Evolutionary conservation across 2,888 invertebrate genomes (phyloP), one percentile per base, ranked within the genome.

Genomic region (Lasioglossum villosulum): DNA sequence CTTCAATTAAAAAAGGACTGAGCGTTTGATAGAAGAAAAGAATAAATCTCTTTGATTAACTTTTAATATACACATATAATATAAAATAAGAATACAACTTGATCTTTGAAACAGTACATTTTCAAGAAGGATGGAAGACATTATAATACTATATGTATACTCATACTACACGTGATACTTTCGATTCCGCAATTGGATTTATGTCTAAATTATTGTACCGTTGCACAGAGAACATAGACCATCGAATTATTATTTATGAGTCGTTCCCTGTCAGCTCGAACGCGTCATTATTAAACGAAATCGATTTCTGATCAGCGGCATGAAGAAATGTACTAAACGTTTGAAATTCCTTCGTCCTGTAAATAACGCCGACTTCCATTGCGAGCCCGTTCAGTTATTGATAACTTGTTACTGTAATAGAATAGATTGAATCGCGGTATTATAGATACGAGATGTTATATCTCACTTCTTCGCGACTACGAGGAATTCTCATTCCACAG

Each of bases 331-430:
- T 30, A 42, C 42, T 42, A 75, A 75, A 63, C 75, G 63, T 63
- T 75, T 75, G 75, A 42, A 75, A 75, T 75, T 75, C 27, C 63
- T 63, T 42, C 37, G 12, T n/a, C 63, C 4, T 27, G 59, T 63
- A 59, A 75, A 30, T 75, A 75, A 75, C 63, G 23, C 52, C 19
- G 75, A 2, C 75, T 75, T 56, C 63, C 27, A 63, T 75, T 59
- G 59, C 63, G 59, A 23, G 39, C 6, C 27, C 63, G 27, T 70
- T 70, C 75, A 23, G 63, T 75, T 75, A 75, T 63, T 75, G 75
- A 75, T 63, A 75, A 75, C 75, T 75, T 75, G 75, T 75, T 75
- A 63, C 63, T 19, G 75, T 30, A 42, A 63, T 75, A 56, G 59
- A 75, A 75, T 75, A 39, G 42, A 75, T 75, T 30, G 75, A 63